These are phyloP conservation scores for Aphelocoma coerulescens DNA, from an alignment of 2,113 vertebrate genomes.

Conservation along the genomic window DNA sequence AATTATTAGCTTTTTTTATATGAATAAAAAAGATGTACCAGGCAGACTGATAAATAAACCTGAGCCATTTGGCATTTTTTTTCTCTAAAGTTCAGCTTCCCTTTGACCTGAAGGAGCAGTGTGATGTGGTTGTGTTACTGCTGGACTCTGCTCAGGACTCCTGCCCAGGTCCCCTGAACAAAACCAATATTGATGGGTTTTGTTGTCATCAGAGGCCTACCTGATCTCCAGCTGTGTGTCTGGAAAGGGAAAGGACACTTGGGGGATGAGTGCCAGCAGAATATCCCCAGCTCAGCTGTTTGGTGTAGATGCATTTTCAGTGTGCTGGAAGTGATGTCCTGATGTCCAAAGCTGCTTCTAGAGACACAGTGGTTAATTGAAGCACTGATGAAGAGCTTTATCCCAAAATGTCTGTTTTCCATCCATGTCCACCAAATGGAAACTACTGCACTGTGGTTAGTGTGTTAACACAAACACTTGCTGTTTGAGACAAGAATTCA, in stretches of 20 bases:
- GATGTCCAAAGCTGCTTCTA: not conserved
- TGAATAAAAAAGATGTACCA: not conserved
- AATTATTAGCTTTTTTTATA: not conserved
- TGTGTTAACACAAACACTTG: not conserved
- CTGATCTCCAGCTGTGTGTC: not conserved
- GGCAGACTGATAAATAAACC: not conserved
- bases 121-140: not conserved
- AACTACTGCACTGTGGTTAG: not conserved
- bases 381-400: not conserved
- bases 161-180: not conserved
- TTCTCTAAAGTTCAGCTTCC: not conserved
- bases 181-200: rapidly evolving
- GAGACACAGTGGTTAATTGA: not conserved
- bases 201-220: not conserved
- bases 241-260: not conserved
- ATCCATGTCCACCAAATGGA: not conserved
- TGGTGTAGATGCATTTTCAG: not conserved
- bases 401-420: not conserved
- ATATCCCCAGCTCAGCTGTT: not conserved
- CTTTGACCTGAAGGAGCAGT: not conserved
- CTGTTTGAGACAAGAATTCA: not conserved
- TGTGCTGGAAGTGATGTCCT: not conserved
- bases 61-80: not conserved
- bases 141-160: not conserved
- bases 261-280: not conserved